These are phyloP conservation scores for Cryptops parisi DNA, from an alignment of 2,888 invertebrate genomes.

Conservation along the genomic window DNA sequence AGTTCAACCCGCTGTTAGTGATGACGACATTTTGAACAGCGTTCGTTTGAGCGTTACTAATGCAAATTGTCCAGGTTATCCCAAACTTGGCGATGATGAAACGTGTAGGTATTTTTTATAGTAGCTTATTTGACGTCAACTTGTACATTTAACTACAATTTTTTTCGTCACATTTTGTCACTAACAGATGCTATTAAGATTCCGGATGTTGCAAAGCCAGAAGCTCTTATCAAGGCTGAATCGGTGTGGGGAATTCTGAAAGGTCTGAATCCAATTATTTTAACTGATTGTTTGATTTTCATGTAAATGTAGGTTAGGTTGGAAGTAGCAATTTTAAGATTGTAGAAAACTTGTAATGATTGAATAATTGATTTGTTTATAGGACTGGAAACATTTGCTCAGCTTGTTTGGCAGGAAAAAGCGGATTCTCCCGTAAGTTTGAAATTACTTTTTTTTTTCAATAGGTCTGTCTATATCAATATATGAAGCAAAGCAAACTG, in stretches of 20 bases:
- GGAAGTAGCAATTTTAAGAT: background rate
- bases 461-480: no score
- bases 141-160: no score
- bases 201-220: background rate
- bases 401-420: no score
- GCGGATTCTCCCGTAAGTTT: no score
- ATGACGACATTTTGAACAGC: background rate
- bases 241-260: background rate
- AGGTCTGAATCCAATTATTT: background rate
- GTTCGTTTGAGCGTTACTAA: background rate
- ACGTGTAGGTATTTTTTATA: background rate
- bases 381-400: no score
- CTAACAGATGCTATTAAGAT: no score
- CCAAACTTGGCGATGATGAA: background rate
- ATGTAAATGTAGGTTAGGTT: background rate
- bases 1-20: background rate
- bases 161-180: no score
- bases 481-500: no score
- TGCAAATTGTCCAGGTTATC: background rate
- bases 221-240: background rate
- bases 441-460: no score
- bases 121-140: no score
- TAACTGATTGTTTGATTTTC: background rate
- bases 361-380: no score
- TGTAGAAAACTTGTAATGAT: constrained; percentile 25